A percentile compares a stretch with the other conserved stretches of the same genome.
Evolutionary conservation across 1,140 invertebrate species (phyloP).

Genomic region (Chlorops oryzae): DNA sequence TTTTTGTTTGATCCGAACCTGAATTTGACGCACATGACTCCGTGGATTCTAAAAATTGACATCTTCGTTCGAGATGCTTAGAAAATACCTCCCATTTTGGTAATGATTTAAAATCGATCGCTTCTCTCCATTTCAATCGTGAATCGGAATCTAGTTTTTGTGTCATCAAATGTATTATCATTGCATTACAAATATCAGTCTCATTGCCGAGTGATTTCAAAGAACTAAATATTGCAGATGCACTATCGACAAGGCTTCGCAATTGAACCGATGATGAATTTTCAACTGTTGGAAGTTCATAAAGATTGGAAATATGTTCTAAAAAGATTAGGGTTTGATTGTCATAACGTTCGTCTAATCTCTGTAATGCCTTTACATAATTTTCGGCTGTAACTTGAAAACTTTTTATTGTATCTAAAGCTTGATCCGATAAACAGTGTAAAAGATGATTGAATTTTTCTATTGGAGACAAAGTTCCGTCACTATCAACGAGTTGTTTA

Average conservation of each 20-base stretch:
- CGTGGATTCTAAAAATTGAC: no score
- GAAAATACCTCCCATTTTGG: no score
- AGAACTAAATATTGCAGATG: slow-evolving; percentile 4
- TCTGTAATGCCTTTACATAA: background rate
- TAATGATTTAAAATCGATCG: background rate
- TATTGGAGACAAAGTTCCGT: background rate
- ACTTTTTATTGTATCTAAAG: background rate
- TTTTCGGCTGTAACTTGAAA: slow-evolving; percentile 15
- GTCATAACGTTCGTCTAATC: slow-evolving; percentile 10
- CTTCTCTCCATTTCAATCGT: slow-evolving; percentile 1
- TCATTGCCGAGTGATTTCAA: slow-evolving; percentile 1
- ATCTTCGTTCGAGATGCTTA: no score
- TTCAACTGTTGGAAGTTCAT: background rate
- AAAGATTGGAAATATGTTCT: background rate
- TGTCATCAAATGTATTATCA: slow-evolving; percentile 5
- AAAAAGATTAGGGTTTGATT: slow-evolving; percentile 9
- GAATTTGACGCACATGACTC: no score
- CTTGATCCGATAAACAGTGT: slow-evolving; percentile 5
- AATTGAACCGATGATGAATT: background rate
- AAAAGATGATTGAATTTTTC: slow-evolving; percentile 15
- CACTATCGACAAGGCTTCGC: slow-evolving; percentile 2
- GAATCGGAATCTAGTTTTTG: background rate
- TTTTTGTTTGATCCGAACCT: no score
- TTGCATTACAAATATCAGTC: background rate
- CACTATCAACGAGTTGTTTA: slow-evolving; percentile 4